A percentile compares a stretch with the other conserved stretches of the same genome.
These are phyloP conservation scores for Phengaris alcon DNA, from an alignment of 2,888 invertebrate species.

Conservation along the genomic window DNA sequence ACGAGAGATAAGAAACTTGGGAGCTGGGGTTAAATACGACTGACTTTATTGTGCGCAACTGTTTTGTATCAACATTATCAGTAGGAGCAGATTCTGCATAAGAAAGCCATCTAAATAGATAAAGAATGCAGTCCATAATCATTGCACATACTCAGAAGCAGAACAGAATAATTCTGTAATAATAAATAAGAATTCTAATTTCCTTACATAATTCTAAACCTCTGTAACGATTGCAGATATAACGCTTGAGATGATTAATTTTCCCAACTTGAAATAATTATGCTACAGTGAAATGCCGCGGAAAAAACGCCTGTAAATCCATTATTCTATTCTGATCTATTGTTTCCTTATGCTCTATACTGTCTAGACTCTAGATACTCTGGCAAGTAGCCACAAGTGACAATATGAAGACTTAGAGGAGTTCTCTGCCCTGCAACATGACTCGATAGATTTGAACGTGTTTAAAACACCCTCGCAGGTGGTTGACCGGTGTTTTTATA, in stretches of 20 bases:
- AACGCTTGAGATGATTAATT: not conserved
- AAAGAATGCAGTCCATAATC: not conserved
- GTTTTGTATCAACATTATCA: not conserved
- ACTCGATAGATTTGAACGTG: slow-evolving; percentile 1
- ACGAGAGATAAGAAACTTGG: no score
- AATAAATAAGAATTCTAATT: slow-evolving; percentile 13
- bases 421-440: slow-evolving; percentile 22
- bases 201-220: not conserved
- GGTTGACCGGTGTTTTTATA: slow-evolving; percentile 21
- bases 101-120: not conserved
- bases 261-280: not conserved
- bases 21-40: not conserved
- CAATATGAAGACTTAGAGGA: not conserved
- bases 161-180: not conserved
- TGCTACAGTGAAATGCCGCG: not conserved
- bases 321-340: slow-evolving; percentile 14
- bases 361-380: not conserved
- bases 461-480: slow-evolving; percentile 7
- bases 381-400: slow-evolving; percentile 16
- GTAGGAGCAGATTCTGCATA: no score
- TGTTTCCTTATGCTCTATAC: slow-evolving; percentile 4
- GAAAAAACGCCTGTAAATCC: not conserved
- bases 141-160: not conserved
- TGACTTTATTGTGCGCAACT: not conserved
- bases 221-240: not conserved